Base-by-base conservation (phyloP, 2,888 invertebrate genomes). In the Atrina japonica region DNA sequence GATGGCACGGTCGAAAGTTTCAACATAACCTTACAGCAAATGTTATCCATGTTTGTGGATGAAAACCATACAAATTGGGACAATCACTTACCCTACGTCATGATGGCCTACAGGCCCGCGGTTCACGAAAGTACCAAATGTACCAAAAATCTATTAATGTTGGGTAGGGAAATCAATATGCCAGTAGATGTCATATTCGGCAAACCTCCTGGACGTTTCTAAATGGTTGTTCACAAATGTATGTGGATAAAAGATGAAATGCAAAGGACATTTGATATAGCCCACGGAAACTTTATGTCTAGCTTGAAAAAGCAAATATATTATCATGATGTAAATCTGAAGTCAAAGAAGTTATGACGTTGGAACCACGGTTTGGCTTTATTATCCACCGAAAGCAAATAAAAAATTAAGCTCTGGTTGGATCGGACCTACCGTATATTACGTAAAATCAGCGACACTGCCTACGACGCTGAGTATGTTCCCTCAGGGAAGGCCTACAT, bases 1-100 rank as follows among this genome's bases (percentile, higher is more conserved):
- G 75, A 75, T 50, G 75, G 77, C 2, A 60, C 66, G 53, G 47
- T 71, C 5, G 78, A 78, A 53, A 52, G 71, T 1, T 76, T 67
- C 14, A 73, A 75, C 27, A 23, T 59, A 3, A 73, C 70, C 6
- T 23, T 74, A 11, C 21, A 61, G 11, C 43, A 58, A 18, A 71
- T 76, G 70, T 45, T 76, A 7, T 35, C 59, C 3, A 47, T 58
- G 14, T 69, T 65, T 52, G 68, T 73, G 0, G 41, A 55, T 52
- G 60, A 73, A 21, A 69, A 68, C 50, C 61, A 43, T 18, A 49
- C 35, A 11, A 67, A 68, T 29, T 78, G 76, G 76, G 76, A 76
- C 49, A 60, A 66, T 18, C 67, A 75, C 29, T 52, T 77, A n/a
- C 70, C 68, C 7, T 71, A 60, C 49, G 3, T 76, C 6, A 52